Base-by-base conservation (phyloP, 1,140 invertebrate species). In the Hydropsyche tenuis region DNA sequence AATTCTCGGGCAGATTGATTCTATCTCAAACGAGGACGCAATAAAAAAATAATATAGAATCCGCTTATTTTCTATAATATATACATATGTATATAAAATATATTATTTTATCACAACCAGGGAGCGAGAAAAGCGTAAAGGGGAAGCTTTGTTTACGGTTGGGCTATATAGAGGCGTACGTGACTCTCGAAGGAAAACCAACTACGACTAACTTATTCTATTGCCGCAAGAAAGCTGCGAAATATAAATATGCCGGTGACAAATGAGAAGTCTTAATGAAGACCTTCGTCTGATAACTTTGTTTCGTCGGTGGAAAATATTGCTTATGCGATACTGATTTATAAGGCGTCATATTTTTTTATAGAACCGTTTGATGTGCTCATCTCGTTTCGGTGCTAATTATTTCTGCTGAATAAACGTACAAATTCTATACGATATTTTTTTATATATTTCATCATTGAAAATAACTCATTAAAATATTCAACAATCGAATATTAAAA, bases 181-280 rank as follows among this genome's bases (percentile, higher is more conserved):
- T 60, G 56, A 60, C 56, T 27, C 20, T 60, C 11, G 56, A 12
- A 23, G 56, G 22, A 20, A 60, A 23, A 60, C 22, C 23, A 18
- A 2, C 51, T 53, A 22, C n/a, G 56, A 27, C 30, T 37, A 37
- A 60, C 56, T 60, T 60, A 53, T 60, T 60, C 2, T 60, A 60
- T 53, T 27, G 56, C 23, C 23, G 20, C 56, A 37, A 37, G 56
- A 60, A 60, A 60, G 51, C 51, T 56, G 9, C 51, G 20, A 56
- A 22, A 56, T 56, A 56, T 56, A 23, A 14, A 60, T 25, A 25
- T 60, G 22, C 23, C 22, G 2, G 56, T 6, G 56, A 60, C 56
- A 60, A 60, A 60, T 25, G 56, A 60, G 56, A 60, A 18, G 22
- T 60, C 56, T 60, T 60, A 25, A 60, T 60, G 56, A 60, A 25